phyloP scores from a whole-genome alignment of 2,797 vertebrate genomes.

The Pantherophis vulpinus region DNA sequence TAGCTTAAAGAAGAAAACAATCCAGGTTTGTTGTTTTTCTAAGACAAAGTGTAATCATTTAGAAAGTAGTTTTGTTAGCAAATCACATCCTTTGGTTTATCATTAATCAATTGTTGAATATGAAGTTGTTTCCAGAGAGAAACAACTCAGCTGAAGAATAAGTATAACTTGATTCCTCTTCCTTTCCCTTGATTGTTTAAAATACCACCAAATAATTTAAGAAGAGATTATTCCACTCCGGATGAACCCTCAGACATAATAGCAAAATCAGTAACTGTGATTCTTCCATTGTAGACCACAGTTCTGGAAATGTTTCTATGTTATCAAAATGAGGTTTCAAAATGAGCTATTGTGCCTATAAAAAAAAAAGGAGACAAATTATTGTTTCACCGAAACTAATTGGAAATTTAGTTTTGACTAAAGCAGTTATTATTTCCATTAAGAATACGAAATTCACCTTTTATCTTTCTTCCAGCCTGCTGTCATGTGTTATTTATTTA shows the following conservation, averaged over 20 bases:
- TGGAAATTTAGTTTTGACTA: conserved; percentile 77
- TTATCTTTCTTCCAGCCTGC: conserved; percentile 73
- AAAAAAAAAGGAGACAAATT: conserved; percentile 63
- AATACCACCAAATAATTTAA: conserved; percentile 48
- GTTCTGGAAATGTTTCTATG: conserved; percentile 72
- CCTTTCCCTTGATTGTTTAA: conserved; percentile 49
- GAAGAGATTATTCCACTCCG: conserved; percentile 37
- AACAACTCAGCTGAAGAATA: conserved; percentile 16
- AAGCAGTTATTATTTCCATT: conserved; percentile 81
- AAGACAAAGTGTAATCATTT: conserved; percentile 13
- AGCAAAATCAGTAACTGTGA: conserved; percentile 66
- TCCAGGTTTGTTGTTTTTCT: neutral
- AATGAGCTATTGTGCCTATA: conserved; percentile 72
- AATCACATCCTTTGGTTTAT: conserved; percentile 2
- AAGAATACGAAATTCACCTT: conserved; percentile 75
- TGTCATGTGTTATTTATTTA: conserved; percentile 76
- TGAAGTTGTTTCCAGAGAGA: conserved; percentile 35
- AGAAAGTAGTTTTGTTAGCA: neutral
- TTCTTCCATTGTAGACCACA: conserved; percentile 50
- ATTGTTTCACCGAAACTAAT: conserved; percentile 79
- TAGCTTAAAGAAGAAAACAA: conserved; percentile 19
- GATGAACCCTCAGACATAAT: conserved; percentile 36
- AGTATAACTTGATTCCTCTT: conserved; percentile 42
- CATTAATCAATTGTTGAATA: conserved; percentile 35
- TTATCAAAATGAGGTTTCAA: conserved; percentile 74